Evolutionary conservation across 64 coral and sea anemone species (phyloP).

Genomic region (Actinia equina): DNA sequence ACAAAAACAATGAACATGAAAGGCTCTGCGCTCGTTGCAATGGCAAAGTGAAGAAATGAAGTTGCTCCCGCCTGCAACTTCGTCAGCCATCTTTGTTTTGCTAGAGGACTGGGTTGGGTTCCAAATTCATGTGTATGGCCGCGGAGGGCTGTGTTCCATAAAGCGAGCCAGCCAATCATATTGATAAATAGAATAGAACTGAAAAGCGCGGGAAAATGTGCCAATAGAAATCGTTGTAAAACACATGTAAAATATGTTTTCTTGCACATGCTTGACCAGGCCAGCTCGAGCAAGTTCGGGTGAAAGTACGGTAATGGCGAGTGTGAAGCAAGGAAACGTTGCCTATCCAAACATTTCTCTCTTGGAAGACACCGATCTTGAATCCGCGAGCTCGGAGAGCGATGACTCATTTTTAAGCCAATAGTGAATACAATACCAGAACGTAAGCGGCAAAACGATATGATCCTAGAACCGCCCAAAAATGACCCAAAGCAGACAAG

Average conservation of each 20-base stretch:
- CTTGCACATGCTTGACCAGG: background rate
- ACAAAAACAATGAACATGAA: slow-evolving; percentile 2
- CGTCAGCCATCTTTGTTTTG: no score
- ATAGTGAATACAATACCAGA: background rate
- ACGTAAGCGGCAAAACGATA: background rate
- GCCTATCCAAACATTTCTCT: background rate
- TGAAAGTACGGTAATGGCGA: background rate
- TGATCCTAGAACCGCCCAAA: background rate
- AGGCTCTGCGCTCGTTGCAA: no score
- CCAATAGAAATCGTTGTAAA: background rate
- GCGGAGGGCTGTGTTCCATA: no score
- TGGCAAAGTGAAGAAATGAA: no score
- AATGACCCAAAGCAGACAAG: background rate
- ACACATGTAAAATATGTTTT: background rate
- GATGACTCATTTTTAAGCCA: slow-evolving; percentile 6
- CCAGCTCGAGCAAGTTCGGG: background rate
- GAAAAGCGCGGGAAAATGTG: slow-evolving; percentile 3
- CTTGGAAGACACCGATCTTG: background rate
- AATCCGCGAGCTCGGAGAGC: slow-evolving; percentile 1
- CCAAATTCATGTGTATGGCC: no score
- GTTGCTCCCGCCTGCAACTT: no score
- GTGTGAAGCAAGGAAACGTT: background rate
- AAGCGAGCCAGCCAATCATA: no score
- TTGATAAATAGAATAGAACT: background rate
- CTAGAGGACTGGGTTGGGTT: no score